Conservation (phyloP, 2,888 invertebrate genomes). For the Cryptocephalus primarius region DNA sequence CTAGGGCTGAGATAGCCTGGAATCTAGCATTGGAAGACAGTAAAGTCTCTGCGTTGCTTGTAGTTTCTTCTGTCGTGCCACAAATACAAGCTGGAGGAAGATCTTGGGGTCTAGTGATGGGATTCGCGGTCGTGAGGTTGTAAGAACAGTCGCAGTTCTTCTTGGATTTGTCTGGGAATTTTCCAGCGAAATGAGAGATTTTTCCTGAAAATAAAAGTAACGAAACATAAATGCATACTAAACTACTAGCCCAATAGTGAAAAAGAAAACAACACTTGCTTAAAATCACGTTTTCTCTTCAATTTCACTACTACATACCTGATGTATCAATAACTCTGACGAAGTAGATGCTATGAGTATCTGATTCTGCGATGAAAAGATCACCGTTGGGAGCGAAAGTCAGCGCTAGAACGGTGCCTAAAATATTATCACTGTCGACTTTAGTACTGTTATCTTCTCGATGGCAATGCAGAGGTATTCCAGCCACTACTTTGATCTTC, state of each 20-base stretch:
- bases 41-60: constrained; percentile 72
- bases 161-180: constrained; percentile 48
- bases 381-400: constrained; percentile 88
- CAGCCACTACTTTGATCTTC: constrained; percentile 87
- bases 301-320: constrained; percentile 36
- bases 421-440: constrained; percentile 20
- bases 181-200: constrained; percentile 88
- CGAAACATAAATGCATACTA: background rate
- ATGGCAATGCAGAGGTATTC: constrained; percentile 87
- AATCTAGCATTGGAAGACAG: constrained; percentile 85
- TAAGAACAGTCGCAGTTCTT: constrained; percentile 48
- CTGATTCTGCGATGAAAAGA: constrained; percentile 87
- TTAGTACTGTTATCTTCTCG: constrained; percentile 28
- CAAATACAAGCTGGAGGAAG: constrained; percentile 31
- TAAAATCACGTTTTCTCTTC: no score
- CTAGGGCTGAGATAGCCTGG: constrained; percentile 77
- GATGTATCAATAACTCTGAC: constrained; percentile 80
- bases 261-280: no score
- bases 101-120: constrained; percentile 27
- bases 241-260: background rate
- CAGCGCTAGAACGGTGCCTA: constrained; percentile 81
- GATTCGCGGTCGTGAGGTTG: constrained; percentile 42
- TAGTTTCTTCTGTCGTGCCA: constrained; percentile 43
- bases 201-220: constrained; percentile 32
- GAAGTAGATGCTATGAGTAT: constrained; percentile 73